Evolutionary conservation across 2,888 invertebrate species (phyloP), one percentile per base, ranked within the genome.

Genomic region (Nephrotoma flavescens): DNA sequence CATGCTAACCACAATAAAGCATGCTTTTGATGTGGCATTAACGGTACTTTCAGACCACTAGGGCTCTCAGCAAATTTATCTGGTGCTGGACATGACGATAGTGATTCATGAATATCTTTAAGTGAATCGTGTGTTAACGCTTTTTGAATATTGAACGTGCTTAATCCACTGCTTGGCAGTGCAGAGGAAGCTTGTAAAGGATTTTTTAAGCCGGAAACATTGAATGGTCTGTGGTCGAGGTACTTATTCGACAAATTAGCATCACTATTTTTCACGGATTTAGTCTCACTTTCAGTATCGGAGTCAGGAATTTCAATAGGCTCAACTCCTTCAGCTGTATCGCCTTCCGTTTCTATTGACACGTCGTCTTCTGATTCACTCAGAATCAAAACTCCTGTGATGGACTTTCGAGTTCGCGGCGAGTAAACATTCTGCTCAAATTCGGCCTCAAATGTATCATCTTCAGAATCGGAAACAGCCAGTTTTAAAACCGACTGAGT

Each of bases 1-100:
- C 98, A 98, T 31, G 93, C 89, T 89, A 99, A 92, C 98, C 98
- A 99, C 11, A 95, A 94, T 0, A 99, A 92, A 0, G 97, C 98
- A 89, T 96, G 95, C 88, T 94, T 93, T 91, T 98, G 98, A 92
- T 98, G 97, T 9, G 93, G 92, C 96, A 97, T 96, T 4, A 98
- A 92, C 7, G 91, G 88, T 0, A 96, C 93, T 89, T 92, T 93
- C 0, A 98, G 90, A 0, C 94, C 94, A 42, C 90, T 89, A 0
- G 96, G 96, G 88, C 94, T 93, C 7, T 92, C 90, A 0, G 94
- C 94, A 42, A 92, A 90, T 9, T 93, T 92, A 87, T 93, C 90
- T 88, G 95, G 95, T 0, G 91, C 89, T 0, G 97, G 97, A 45
- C 95, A 94, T 0, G 93, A 93, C 83, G 93, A 93, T 6, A 97